phyloP scores from a whole-genome alignment of 2,797 vertebrate genomes.

The Dermochelys coriacea region DNA sequence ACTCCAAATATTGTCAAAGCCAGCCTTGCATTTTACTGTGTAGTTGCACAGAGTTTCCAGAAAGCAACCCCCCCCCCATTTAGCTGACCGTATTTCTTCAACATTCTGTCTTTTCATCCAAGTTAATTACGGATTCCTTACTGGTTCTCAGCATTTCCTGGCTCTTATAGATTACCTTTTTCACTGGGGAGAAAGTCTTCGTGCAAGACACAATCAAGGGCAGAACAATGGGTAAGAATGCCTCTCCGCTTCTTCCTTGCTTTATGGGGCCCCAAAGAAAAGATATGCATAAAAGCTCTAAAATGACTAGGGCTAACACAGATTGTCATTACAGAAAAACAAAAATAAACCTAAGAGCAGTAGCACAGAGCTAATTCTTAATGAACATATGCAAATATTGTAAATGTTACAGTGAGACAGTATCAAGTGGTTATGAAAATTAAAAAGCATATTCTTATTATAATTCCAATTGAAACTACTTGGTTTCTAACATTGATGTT shows the following conservation, averaged over 20 bases:
- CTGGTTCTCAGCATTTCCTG: slow-evolving; percentile 52
- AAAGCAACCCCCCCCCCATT: slow-evolving; percentile 52
- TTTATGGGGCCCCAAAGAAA: slow-evolving; percentile 19
- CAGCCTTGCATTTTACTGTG: slow-evolving; percentile 40
- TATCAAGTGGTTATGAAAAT: slow-evolving; percentile 21
- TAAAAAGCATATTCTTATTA: slow-evolving; percentile 44
- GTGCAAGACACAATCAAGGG: slow-evolving; percentile 19
- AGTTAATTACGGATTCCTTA: slow-evolving; percentile 66
- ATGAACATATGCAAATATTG: slow-evolving; percentile 47
- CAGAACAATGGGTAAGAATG: slow-evolving; percentile 15
- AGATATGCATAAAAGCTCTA: neutral
- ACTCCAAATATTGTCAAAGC: slow-evolving; percentile 50
- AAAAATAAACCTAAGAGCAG: neutral
- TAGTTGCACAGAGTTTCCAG: slow-evolving; percentile 13
- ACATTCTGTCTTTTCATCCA: slow-evolving; percentile 43
- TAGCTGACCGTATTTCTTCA: slow-evolving; percentile 55
- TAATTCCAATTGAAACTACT: slow-evolving; percentile 57
- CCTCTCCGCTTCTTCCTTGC: neutral
- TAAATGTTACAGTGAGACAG: slow-evolving; percentile 45
- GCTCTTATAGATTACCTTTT: slow-evolving; percentile 42
- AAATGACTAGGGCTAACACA: neutral
- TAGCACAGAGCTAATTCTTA: slow-evolving; percentile 32
- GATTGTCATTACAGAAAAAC: neutral
- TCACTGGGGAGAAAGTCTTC: neutral
- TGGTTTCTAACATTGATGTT: slow-evolving; percentile 68